Conservation (phyloP, 1,140 invertebrate genomes). For the Pinna nobilis region DNA sequence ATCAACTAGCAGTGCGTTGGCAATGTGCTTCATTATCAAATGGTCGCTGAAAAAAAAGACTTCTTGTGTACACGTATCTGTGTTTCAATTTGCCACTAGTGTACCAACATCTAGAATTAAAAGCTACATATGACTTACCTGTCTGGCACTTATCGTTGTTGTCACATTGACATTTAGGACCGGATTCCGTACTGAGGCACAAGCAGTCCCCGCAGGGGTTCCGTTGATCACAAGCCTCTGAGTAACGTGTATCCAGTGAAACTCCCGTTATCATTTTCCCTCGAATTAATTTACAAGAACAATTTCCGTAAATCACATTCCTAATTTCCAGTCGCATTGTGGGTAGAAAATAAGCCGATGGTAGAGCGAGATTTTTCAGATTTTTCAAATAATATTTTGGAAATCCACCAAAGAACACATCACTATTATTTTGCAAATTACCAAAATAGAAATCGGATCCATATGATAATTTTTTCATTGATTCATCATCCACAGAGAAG, state of each 20-base stretch:
- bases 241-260: conserved; percentile 33
- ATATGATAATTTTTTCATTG: conserved; percentile 65
- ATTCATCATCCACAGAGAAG: conserved; percentile 70
- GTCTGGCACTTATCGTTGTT: conserved; percentile 35
- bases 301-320: conserved; percentile 71
- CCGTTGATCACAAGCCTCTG: conserved; percentile 61
- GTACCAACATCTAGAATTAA: too few species aligned
- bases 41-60: too few species aligned
- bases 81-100: too few species aligned
- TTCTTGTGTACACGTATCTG: too few species aligned
- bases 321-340: conserved; percentile 58
- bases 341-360: conserved; percentile 44
- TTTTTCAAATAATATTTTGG: conserved; percentile 48
- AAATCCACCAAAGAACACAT: conserved; percentile 67
- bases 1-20: too few species aligned
- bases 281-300: conserved; percentile 62
- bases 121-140: too few species aligned
- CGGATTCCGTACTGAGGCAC: conserved; percentile 58
- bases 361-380: conserved; percentile 49
- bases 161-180: conserved; percentile 54
- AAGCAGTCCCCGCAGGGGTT: conserved; percentile 61
- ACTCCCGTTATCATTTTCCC: conserved; percentile 51
- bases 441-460: conserved; percentile 55
- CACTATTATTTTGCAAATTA: conserved; percentile 38
- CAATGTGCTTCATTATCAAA: too few species aligned